These are phyloP conservation scores for Hoplodrina blanda DNA, from an alignment of 2,888 invertebrate species.

Conservation along the genomic window DNA sequence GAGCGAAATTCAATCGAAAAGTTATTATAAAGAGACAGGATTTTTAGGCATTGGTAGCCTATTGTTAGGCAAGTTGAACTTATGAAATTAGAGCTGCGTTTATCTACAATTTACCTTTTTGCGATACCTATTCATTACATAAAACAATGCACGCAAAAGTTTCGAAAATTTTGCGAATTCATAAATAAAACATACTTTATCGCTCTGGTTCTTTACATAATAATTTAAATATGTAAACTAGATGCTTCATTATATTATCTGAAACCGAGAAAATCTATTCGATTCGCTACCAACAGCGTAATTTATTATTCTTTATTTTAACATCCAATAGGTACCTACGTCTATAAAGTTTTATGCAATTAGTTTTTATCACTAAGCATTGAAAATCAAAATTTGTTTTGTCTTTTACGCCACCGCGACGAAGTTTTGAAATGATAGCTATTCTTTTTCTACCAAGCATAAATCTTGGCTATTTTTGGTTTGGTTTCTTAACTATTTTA, in stretches of 20 bases:
- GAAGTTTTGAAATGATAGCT: constrained; percentile 38
- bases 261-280: constrained; percentile 1
- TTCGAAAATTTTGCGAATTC: constrained; percentile 39
- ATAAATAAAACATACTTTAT: constrained; percentile 33
- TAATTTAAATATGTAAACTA: constrained; percentile 41
- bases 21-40: too few relatives aligned
- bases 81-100: constrained; percentile 22
- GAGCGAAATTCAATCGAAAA: too few relatives aligned
- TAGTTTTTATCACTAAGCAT: constrained; percentile 15
- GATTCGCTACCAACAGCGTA: not conserved
- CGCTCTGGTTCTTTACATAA: constrained; percentile 39
- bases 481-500: constrained; percentile 53
- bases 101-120: not conserved
- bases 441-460: constrained; percentile 36
- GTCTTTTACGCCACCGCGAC: constrained; percentile 14
- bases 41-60: not conserved
- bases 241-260: constrained; percentile 7
- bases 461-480: constrained; percentile 27
- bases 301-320: constrained; percentile 4
- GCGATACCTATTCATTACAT: constrained; percentile 29
- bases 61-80: constrained; percentile 10
- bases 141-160: constrained; percentile 32
- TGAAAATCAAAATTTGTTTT: constrained; percentile 39
- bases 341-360: constrained; percentile 24
- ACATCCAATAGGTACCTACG: not conserved